Evolutionary conservation across 2,888 invertebrate genomes (phyloP).

Genomic region (Tipula helvola): DNA sequence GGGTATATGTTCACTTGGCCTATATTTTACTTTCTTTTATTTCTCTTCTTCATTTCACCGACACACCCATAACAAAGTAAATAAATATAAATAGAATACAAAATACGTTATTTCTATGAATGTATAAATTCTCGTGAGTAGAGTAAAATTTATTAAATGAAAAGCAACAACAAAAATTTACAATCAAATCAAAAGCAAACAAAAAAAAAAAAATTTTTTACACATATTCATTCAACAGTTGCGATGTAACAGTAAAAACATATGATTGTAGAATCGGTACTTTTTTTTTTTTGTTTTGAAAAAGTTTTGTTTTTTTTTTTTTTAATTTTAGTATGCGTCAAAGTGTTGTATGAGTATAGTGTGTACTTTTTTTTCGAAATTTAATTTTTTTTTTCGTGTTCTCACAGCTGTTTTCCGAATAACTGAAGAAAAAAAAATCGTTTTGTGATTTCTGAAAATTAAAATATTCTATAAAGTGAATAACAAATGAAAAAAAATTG

Average conservation of each 20-base stretch:
- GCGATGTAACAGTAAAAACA: constrained; percentile 9
- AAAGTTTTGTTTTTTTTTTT: background rate
- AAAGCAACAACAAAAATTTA: background rate
- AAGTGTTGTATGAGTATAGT: constrained; percentile 7
- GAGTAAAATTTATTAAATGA: background rate
- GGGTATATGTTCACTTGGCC: constrained; percentile 5
- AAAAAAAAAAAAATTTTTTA: background rate
- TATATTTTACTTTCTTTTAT: constrained; percentile 7
- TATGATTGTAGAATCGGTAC: constrained; percentile 4
- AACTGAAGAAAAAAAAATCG: background rate
- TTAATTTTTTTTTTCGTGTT: background rate
- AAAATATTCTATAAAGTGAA: background rate
- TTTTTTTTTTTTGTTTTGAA: constrained; percentile 7
- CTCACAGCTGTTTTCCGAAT: background rate
- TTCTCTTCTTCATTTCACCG: constrained; percentile 7
- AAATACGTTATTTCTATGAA: background rate
- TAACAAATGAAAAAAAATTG: background rate
- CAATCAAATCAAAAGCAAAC: background rate
- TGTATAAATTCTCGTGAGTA: background rate
- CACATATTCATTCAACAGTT: constrained; percentile 10
- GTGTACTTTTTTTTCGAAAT: background rate
- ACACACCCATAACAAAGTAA: constrained; percentile 6
- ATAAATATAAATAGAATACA: background rate
- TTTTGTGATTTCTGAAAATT: background rate
- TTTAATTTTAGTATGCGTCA: constrained; percentile 8